Evolutionary conservation across 2,797 vertebrate species (phyloP), one percentile per base, ranked within the genome.

Genomic region (Gobionotothen gibberifrons): DNA sequence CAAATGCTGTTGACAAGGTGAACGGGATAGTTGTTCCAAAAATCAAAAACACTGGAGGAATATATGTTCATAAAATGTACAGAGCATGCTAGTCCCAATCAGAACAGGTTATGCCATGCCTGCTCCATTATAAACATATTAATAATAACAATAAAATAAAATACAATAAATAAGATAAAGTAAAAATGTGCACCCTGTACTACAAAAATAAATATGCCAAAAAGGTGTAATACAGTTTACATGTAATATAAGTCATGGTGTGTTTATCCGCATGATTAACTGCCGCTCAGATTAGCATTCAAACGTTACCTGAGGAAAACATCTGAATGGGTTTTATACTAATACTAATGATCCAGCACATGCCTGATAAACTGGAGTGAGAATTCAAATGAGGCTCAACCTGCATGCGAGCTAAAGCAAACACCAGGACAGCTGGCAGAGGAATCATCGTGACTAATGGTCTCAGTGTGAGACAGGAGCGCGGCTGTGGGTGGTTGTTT

Each of bases 391-490:
- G 89, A 91, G 88, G 88, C 86, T 83, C 87, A 83, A 89, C 87
- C 85, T 88, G 86, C 90, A 88, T 90, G 86, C 51, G 82, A 74
- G 84, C 90, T 92, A 86, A 87, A 82, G 91, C 87, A 92, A 90
- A 91, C 89, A 87, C 85, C 78, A 73, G 86, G 90, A 90, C 90
- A 89, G 90, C 89, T 89, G 86, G 89, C 90, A 89, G 90, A 90
- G 87, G 86, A 93, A 91, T 91, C 89, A 89, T 92, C 88, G 90
- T 93, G 90, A 91, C 90, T 92, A 92, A 93, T 91, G 91, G 86
- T 79, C 89, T 90, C 91, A 76, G 87, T 93, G 90, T 90, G 92
- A 93, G 91, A 89, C 88, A 82, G 90, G 83, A 89, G 87, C 89
- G 79, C 54, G 83, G 74, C 87, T 77, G 89, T 92, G 91, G 91